A percentile compares a stretch with the other conserved stretches of the same genome.
Conservation (phyloP, 2,113 vertebrate genomes). For the Bombycilla garrulus region DNA sequence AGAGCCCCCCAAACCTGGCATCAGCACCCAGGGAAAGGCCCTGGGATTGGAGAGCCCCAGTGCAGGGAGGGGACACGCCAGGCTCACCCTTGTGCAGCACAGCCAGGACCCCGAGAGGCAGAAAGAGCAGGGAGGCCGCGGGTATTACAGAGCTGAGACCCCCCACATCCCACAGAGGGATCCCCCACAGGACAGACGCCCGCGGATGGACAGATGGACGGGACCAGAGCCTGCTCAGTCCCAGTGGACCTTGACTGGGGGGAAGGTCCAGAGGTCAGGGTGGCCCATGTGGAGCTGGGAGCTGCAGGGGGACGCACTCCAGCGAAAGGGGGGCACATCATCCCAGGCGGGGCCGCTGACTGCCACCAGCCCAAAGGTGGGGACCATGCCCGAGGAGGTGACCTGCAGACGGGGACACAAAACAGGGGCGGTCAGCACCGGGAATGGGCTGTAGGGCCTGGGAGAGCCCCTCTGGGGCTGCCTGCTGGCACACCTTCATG, state of each 20-base stretch:
- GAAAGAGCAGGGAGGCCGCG: not conserved
- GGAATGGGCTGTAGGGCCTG: accelerated
- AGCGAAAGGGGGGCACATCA: constrained; percentile 88
- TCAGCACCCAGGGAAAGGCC: not conserved
- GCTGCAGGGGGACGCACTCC: constrained; percentile 87
- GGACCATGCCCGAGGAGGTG: constrained; percentile 81
- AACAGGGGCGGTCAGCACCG: accelerated
- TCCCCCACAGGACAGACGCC: not conserved
- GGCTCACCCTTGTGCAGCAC: not conserved
- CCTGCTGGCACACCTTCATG: constrained; percentile 79
- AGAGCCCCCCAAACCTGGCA: not conserved
- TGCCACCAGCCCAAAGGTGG: constrained; percentile 77
- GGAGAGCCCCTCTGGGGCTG: not conserved
- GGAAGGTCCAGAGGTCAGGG: constrained; percentile 90
- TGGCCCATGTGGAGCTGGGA: constrained; percentile 87
- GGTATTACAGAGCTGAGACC: not conserved
- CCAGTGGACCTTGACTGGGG: constrained; percentile 82
- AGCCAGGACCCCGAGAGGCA: not conserved
- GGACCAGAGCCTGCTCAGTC: constrained; percentile 33
- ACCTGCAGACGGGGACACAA: constrained; percentile 66
- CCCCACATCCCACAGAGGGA: not conserved
- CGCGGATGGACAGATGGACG: accelerated
- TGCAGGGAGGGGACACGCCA: accelerated
- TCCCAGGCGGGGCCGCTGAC: constrained; percentile 89
- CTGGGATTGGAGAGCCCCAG: accelerated